phyloP scores from a whole-genome alignment of 2,888 invertebrate genomes.

The Diploptera punctata region DNA sequence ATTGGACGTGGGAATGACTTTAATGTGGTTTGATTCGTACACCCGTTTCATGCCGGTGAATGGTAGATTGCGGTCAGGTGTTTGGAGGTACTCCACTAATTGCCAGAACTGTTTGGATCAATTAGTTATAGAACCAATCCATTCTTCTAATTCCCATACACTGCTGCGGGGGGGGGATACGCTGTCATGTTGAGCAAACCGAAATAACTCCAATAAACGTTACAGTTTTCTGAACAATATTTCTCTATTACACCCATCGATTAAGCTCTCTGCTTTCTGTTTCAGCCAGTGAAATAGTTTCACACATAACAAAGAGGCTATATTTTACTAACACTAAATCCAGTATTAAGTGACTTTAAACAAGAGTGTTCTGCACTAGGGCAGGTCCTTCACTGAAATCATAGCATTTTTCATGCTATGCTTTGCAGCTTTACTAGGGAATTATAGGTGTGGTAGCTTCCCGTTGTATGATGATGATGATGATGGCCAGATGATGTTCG shows the following conservation, averaged over 20 bases:
- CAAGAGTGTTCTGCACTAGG: too few species aligned
- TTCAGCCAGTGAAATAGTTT: background rate
- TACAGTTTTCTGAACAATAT: background rate
- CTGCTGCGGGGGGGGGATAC: background rate
- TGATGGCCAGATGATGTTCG: too few species aligned
- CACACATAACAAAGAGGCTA: background rate
- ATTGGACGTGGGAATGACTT: background rate
- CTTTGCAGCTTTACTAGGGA: too few species aligned
- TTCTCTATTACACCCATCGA: too few species aligned
- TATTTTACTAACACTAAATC: background rate
- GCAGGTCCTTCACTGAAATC: too few species aligned
- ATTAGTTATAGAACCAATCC: slow-evolving; percentile 11
- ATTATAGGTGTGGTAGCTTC: too few species aligned
- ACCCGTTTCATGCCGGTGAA: background rate
- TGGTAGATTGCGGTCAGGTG: slow-evolving; percentile 13
- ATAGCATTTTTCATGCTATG: too few species aligned
- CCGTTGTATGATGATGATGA: too few species aligned
- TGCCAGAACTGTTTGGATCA: slow-evolving; percentile 1
- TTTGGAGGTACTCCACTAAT: background rate
- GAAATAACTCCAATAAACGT: background rate
- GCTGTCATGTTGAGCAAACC: background rate
- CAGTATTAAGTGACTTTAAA: too few species aligned
- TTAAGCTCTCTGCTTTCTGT: background rate
- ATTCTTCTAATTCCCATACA: slow-evolving; percentile 18
- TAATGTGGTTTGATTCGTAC: background rate